Conservation (phyloP, 1,140 invertebrate genomes). For the Antheraea pernyi region DNA sequence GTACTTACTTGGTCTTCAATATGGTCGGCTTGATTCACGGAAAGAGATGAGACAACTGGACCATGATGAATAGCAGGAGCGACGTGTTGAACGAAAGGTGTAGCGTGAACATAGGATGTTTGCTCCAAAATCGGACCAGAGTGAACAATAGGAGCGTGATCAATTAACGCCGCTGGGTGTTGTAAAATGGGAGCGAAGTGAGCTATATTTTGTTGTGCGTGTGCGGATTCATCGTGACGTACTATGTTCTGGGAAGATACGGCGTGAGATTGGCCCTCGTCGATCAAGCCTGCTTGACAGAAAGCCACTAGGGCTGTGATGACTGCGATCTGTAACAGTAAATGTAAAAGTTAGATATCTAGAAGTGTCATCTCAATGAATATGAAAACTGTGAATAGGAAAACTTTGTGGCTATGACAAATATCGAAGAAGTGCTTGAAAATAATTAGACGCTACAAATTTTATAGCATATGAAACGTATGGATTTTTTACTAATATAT, state of each 20-base stretch:
- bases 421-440: too few species aligned
- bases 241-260: constrained; percentile 69
- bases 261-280: constrained; percentile 50
- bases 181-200: constrained; percentile 36
- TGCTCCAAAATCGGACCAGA: constrained; percentile 29
- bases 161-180: constrained; percentile 40
- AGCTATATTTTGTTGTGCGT: constrained; percentile 30
- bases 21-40: constrained; percentile 42
- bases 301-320: constrained; percentile 49
- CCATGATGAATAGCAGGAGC: constrained; percentile 37
- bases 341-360: too few species aligned
- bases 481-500: too few species aligned
- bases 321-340: constrained; percentile 45
- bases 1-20: constrained; percentile 58
- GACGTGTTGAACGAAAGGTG: constrained; percentile 49
- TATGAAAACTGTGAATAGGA: too few species aligned
- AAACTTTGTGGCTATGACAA: too few species aligned
- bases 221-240: constrained; percentile 55
- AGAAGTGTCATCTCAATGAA: too few species aligned
- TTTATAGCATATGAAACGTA: too few species aligned
- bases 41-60: constrained; percentile 43
- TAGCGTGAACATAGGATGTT: constrained; percentile 44
- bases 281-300: constrained; percentile 49
- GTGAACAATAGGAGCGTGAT: constrained; percentile 25
- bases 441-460: too few species aligned